A percentile compares a stretch with the other conserved stretches of the same genome.
Conservation (phyloP, 2,113 vertebrate genomes). For the Stomatorhinus ivindoensis region DNA sequence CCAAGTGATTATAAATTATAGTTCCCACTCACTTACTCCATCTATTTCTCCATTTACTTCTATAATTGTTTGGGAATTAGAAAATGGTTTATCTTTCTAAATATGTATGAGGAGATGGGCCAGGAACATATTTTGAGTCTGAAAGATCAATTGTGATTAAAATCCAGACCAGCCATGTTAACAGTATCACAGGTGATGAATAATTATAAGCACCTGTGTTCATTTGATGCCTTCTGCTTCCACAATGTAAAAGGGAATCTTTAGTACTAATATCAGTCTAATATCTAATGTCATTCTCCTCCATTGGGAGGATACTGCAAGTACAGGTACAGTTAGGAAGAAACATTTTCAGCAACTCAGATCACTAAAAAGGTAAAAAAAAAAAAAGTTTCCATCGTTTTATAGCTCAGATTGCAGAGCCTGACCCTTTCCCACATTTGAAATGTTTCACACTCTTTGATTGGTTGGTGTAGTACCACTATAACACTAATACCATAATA, state of each 20-base stretch:
- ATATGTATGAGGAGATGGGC: slow-evolving; percentile 1
- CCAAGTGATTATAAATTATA: not conserved
- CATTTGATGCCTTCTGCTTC: not conserved
- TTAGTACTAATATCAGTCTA: not conserved
- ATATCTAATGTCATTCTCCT: not conserved
- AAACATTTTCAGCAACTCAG: not conserved
- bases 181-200: not conserved
- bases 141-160: slow-evolving; percentile 3
- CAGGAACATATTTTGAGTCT: slow-evolving; percentile 3
- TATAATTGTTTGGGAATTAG: not conserved
- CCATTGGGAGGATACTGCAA: not conserved
- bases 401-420: not conserved
- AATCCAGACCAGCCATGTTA: not conserved
- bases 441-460: not conserved
- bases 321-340: not conserved
- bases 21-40: not conserved
- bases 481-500: not conserved
- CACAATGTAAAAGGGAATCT: not conserved
- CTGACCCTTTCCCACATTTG: not conserved
- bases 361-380: not conserved
- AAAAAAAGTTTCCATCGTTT: not conserved
- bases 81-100: not conserved
- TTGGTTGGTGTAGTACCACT: not conserved
- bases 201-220: not conserved
- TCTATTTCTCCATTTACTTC: not conserved